Evolutionary conservation across 1,140 invertebrate genomes (phyloP).

Genomic region (Sipha flava): DNA sequence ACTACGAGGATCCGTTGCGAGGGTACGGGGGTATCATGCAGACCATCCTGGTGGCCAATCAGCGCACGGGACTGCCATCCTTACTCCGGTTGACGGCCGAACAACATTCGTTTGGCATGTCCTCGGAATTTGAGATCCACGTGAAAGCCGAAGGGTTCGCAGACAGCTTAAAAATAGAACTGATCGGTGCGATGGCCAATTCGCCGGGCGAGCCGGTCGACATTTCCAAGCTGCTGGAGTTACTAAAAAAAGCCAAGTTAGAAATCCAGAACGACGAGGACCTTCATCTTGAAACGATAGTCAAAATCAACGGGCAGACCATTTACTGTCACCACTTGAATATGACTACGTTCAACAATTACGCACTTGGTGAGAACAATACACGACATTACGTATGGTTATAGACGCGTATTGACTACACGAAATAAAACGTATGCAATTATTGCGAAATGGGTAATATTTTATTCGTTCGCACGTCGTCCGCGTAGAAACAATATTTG

Average conservation of each 20-base stretch:
- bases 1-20: conserved; percentile 52
- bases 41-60: conserved; percentile 52
- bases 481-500: no score
- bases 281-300: conserved; percentile 51
- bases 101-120: conserved; percentile 51
- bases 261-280: conserved; percentile 44
- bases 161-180: conserved; percentile 38
- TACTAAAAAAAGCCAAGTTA: conserved; percentile 40
- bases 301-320: conserved; percentile 51
- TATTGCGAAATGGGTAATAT: no score
- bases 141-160: conserved; percentile 39
- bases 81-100: conserved; percentile 51
- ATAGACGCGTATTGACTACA: no score
- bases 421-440: no score
- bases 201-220: not conserved
- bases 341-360: conserved; percentile 47
- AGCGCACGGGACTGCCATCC: conserved; percentile 52
- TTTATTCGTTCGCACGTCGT: no score
- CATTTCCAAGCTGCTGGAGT: conserved; percentile 42
- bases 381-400: not conserved
- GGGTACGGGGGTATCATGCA: conserved; percentile 54
- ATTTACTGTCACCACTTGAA: conserved; percentile 53
- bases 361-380: not conserved
- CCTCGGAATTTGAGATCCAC: conserved; percentile 34
- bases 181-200: not conserved